These are phyloP conservation scores for Frankliniella intonsa DNA, from an alignment of 2,888 invertebrate species.

Conservation along the genomic window DNA sequence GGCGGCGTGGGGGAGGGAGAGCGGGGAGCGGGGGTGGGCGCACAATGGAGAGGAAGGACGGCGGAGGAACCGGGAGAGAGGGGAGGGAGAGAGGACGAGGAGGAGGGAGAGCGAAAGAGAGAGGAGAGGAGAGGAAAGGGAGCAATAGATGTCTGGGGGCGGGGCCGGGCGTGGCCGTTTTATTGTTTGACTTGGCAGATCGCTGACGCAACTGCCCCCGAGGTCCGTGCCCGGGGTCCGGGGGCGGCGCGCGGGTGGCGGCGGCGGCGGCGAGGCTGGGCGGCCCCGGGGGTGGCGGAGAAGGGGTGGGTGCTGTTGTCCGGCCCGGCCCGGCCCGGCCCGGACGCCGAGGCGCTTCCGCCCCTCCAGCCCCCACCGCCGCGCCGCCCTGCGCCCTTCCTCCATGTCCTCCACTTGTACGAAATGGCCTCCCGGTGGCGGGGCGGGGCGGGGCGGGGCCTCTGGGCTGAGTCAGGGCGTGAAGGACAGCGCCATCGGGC, in stretches of 20 bases:
- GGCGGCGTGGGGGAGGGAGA: not conserved
- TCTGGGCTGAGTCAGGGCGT: not conserved
- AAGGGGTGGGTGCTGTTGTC: too few relatives aligned
- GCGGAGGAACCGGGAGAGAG: not conserved
- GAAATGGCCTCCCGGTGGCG: not conserved
- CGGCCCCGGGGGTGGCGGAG: too few relatives aligned
- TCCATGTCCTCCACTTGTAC: not conserved
- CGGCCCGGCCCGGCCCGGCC: too few relatives aligned
- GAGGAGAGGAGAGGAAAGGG: not conserved
- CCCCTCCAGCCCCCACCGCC: not conserved
- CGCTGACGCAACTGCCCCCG: constrained; percentile 1
- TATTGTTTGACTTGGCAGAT: not conserved
- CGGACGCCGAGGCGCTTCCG: not conserved
- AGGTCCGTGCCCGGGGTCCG: not conserved
- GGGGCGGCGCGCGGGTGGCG: too few relatives aligned
- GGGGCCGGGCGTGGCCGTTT: not conserved
- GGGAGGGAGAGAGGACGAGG: not conserved
- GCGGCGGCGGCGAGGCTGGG: too few relatives aligned
- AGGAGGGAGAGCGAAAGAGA: not conserved
- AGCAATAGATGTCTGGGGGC: not conserved
- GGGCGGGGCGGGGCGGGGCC: not conserved
- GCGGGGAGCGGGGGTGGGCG: not conserved
- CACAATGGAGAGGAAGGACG: too few relatives aligned
- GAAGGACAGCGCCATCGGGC: not conserved
- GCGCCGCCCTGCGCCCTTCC: not conserved